Percentiles rank a stretch among this genome's conserved stretches.
phyloP scores from a whole-genome alignment of 2,888 invertebrate genomes.

The Actias luna region DNA sequence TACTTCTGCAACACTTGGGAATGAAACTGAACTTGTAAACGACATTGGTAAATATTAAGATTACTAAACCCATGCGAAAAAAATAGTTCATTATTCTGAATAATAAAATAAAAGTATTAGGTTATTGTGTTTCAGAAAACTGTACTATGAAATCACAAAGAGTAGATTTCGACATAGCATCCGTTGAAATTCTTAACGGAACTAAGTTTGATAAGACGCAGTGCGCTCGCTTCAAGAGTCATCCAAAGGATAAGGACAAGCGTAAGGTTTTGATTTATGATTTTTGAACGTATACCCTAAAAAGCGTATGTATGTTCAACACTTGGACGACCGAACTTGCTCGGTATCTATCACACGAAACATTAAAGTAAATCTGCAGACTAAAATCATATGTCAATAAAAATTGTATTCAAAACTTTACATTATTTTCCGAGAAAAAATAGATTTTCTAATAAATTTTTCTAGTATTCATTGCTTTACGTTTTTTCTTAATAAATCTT shows the following conservation, averaged over 20 bases:
- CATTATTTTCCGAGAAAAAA: too few species aligned
- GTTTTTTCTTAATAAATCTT: too few species aligned
- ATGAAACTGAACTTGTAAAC: conserved; percentile 55
- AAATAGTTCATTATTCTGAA: neutral
- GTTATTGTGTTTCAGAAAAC: conserved; percentile 54
- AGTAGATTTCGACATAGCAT: conserved; percentile 52
- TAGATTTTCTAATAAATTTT: too few species aligned
- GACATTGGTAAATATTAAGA: conserved; percentile 52
- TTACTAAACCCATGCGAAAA: neutral
- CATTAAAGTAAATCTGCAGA: too few species aligned
- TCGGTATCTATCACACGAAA: too few species aligned
- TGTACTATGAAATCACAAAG: conserved; percentile 52
- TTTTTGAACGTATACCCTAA: neutral
- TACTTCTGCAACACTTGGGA: conserved; percentile 48
- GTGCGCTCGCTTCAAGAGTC: conserved; percentile 71
- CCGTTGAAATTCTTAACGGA: conserved; percentile 65
- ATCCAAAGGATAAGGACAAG: conserved; percentile 69
- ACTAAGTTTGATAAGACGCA: conserved; percentile 51
- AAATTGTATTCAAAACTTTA: too few species aligned
- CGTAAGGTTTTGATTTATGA: conserved; percentile 40
- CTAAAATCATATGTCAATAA: too few species aligned
- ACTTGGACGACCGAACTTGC: too few species aligned
- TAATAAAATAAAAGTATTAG: conserved; percentile 13
- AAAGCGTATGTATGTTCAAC: neutral
- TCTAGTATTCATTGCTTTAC: too few species aligned